These are phyloP conservation scores for Choristoneura rosaceana DNA, from an alignment of 2,888 invertebrate genomes.

Conservation along the genomic window DNA sequence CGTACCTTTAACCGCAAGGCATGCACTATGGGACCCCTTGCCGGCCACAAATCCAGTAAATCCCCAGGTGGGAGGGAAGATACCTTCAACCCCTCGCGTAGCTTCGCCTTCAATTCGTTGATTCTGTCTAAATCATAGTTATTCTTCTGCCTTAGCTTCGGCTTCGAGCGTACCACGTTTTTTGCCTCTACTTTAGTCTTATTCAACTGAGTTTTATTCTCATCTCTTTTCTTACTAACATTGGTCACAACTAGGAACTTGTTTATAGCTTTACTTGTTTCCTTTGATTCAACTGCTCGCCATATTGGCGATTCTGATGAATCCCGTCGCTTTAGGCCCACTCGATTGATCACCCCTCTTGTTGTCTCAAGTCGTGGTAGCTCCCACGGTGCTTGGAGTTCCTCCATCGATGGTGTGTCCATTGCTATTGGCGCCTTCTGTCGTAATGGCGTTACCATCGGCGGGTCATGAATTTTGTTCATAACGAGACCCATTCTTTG, in stretches of 20 bases:
- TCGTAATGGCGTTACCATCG: not conserved
- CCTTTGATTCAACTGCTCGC: not conserved
- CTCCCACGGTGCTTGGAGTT: not conserved
- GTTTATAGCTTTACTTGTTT: not conserved
- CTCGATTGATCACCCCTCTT: not conserved
- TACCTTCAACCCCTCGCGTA: not conserved
- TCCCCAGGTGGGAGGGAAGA: not conserved
- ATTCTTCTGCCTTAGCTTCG: not conserved
- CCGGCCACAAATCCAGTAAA: not conserved
- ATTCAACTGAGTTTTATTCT: too few relatives aligned
- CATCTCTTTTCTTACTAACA: too few relatives aligned
- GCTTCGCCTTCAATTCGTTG: not conserved
- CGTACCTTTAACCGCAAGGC: not conserved
- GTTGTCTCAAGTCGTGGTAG: not conserved
- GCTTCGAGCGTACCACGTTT: not conserved
- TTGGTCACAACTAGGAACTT: not conserved
- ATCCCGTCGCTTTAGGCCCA: not conserved
- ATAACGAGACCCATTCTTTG: not conserved
- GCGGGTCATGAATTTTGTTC: not conserved
- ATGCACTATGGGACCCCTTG: conserved; percentile 6
- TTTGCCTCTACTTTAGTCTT: not conserved
- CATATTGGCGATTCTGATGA: not conserved
- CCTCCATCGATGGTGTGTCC: not conserved
- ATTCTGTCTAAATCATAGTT: not conserved
- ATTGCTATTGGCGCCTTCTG: not conserved